Percentiles rank a stretch among this genome's conserved stretches.
Conservation (phyloP, 37 sponge, comb jelly and placozoan genomes). For the Hexactinellida sp. region DNA sequence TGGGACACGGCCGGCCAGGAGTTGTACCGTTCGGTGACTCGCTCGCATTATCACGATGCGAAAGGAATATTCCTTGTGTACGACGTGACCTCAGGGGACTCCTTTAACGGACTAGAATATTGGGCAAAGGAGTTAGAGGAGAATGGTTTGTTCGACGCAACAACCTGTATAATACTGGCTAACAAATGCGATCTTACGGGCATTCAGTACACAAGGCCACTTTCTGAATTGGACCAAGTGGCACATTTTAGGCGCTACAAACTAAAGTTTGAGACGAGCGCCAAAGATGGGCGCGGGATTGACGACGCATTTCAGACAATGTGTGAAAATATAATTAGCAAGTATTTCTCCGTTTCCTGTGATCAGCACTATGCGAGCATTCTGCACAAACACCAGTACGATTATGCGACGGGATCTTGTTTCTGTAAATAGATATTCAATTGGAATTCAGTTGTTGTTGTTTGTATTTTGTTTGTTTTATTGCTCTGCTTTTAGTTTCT, state of each 20-base stretch:
- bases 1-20: constrained; percentile 8
- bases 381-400: background rate
- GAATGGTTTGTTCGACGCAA: background rate
- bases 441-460: background rate
- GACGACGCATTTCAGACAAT: background rate
- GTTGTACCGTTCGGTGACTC: background rate
- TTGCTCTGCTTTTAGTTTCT: background rate
- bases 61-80: constrained; percentile 5
- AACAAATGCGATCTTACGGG: background rate
- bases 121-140: background rate
- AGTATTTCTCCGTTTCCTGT: background rate
- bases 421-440: background rate
- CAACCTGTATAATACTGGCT: background rate
- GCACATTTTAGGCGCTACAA: background rate
- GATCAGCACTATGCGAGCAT: background rate
- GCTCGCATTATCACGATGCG: background rate
- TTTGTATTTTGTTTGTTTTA: background rate
- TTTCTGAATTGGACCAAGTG: background rate
- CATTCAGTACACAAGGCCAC: background rate
- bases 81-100: background rate
- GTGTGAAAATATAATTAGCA: background rate
- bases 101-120: background rate
- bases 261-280: background rate
- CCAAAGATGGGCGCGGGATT: background rate
- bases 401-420: background rate